These are phyloP conservation scores for Anastrepha obliqua DNA, from an alignment of 1,140 invertebrate species.

Conservation along the genomic window DNA sequence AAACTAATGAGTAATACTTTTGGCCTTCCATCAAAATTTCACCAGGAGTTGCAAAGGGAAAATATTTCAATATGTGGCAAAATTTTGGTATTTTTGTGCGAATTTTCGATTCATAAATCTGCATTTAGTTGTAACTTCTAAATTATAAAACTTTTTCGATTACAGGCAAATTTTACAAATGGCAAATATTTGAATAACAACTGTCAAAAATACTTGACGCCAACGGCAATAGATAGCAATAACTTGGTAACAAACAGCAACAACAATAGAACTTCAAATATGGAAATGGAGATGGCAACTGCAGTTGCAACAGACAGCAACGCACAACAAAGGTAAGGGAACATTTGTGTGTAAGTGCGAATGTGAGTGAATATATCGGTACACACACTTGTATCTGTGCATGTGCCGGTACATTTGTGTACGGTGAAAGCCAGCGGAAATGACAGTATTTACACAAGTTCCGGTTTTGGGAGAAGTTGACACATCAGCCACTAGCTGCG, in stretches of 20 bases:
- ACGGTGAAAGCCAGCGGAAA: conserved; percentile 59
- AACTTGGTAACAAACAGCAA: conserved; percentile 1
- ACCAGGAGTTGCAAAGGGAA: no score
- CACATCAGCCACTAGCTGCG: conserved; percentile 65
- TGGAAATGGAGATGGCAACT: conserved; percentile 15
- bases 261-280: conserved; percentile 37
- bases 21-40: no score
- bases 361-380: no score
- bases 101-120: background rate
- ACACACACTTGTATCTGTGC: background rate
- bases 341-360: background rate
- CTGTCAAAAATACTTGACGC: conserved; percentile 36
- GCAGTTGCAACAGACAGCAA: conserved; percentile 16
- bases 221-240: conserved; percentile 41
- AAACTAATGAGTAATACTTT: no score
- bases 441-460: conserved; percentile 67
- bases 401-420: background rate
- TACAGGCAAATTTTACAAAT: conserved; percentile 43
- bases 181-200: conserved; percentile 51
- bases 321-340: background rate
- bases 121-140: conserved; percentile 25
- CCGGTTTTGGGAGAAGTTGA: conserved; percentile 68
- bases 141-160: conserved; percentile 51
- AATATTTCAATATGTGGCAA: no score
- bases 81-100: no score